Percentiles rank a stretch among this genome's conserved stretches.
These are phyloP conservation scores for Gallinago paraguaiae DNA, from an alignment of 2,113 vertebrate genomes.

Conservation along the genomic window DNA sequence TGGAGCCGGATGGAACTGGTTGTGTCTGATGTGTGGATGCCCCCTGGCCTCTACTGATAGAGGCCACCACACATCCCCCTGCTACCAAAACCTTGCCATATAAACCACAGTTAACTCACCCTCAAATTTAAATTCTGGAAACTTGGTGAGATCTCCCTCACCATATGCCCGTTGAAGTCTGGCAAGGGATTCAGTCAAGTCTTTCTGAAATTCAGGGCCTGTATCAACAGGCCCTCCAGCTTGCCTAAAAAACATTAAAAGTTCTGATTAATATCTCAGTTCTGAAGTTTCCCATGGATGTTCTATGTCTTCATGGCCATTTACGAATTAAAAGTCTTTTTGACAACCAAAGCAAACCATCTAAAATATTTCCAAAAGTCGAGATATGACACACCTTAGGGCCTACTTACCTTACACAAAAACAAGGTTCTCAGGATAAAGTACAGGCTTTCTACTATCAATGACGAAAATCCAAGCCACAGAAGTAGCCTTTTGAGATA, in stretches of 20 bases:
- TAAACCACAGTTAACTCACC: slow-evolving; percentile 72
- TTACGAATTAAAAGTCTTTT: not conserved
- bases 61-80: not conserved
- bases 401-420: not conserved
- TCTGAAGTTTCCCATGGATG: not conserved
- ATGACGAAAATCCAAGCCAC: not conserved
- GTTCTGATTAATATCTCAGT: not conserved
- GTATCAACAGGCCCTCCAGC: slow-evolving; percentile 85
- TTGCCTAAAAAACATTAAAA: slow-evolving; percentile 66
- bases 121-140: slow-evolving; percentile 90
- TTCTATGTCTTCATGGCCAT: not conserved
- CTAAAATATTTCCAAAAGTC: not conserved
- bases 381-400: not conserved
- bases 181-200: slow-evolving; percentile 80
- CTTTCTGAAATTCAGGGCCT: slow-evolving; percentile 86
- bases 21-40: not conserved
- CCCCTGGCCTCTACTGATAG: not conserved
- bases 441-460: not conserved
- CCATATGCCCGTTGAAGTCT: slow-evolving; percentile 90
- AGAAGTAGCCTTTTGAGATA: not conserved
- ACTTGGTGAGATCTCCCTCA: slow-evolving; percentile 86
- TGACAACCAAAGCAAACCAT: not conserved
- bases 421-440: not conserved
- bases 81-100: not conserved
- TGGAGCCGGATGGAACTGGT: not conserved